A percentile compares a stretch with the other conserved stretches of the same genome.
Evolutionary conservation across 2,113 vertebrate species (phyloP).

Genomic region (Mastomys natalensis): DNA sequence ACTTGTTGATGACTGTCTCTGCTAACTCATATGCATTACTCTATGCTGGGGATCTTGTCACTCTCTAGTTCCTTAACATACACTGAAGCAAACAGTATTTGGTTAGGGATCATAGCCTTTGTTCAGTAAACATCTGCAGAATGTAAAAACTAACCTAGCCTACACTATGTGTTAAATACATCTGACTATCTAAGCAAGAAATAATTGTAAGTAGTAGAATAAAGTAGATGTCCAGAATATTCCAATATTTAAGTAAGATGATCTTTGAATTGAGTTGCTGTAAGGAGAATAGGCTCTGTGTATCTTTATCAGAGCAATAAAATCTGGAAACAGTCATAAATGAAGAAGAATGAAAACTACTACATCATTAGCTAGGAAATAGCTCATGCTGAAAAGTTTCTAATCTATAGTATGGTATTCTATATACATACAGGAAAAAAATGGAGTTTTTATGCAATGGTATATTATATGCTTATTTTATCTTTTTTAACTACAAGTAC

Average conservation of each 20-base stretch:
- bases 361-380: not conserved
- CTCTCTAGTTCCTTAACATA: not conserved
- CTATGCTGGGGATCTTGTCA: not conserved
- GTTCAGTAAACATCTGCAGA: not conserved
- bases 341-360: not conserved
- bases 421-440: not conserved
- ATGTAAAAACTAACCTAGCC: not conserved
- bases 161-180: not conserved
- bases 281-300: not conserved
- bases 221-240: not conserved
- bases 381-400: not conserved
- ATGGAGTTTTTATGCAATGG: not conserved
- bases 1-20: not conserved
- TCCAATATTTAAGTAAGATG: not conserved
- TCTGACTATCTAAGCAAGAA: not conserved
- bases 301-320: not conserved
- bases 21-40: not conserved
- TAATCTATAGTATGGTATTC: not conserved
- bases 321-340: not conserved
- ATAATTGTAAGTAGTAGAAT: not conserved
- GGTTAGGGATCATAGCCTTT: not conserved
- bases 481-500: not conserved
- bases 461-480: not conserved
- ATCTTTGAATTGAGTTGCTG: not conserved
- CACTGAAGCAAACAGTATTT: not conserved